Percentiles rank a stretch among this genome's conserved stretches.
phyloP scores from a whole-genome alignment of 2,113 vertebrate species.

The Epinephelus cyanopodus region DNA sequence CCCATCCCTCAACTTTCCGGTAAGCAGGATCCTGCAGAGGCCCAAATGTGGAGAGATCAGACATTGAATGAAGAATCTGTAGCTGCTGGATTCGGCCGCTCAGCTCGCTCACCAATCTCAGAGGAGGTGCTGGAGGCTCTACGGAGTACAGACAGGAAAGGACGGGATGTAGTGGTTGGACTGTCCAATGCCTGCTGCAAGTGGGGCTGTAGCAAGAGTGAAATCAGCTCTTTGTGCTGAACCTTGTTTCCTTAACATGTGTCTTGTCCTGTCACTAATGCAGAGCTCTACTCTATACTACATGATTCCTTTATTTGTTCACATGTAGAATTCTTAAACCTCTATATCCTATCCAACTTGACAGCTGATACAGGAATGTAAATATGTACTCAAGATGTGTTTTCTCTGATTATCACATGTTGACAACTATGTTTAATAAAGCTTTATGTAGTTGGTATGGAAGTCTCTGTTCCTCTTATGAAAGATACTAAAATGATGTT shows the following conservation, averaged over 20 bases:
- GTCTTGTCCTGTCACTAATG: constrained; percentile 1
- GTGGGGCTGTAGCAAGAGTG: constrained; percentile 89
- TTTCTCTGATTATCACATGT: constrained; percentile 11
- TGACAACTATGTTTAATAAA: constrained; percentile 68
- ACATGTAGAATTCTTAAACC: not conserved
- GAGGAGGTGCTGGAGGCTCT: constrained; percentile 81
- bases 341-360: not conserved
- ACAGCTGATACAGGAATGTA: constrained; percentile 18
- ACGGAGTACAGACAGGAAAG: constrained; percentile 77
- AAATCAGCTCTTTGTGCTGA: constrained; percentile 90
- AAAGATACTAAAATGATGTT: constrained; percentile 2
- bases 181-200: constrained; percentile 89
- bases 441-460: constrained; percentile 39
- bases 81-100: constrained; percentile 63
- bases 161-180: constrained; percentile 84
- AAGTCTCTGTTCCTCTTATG: constrained; percentile 14
- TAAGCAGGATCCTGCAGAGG: constrained; percentile 60
- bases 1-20: constrained; percentile 56
- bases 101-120: constrained; percentile 72
- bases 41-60: constrained; percentile 52
- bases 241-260: not conserved
- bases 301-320: not conserved
- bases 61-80: constrained; percentile 43
- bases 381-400: constrained; percentile 18
- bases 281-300: constrained; percentile 14